Evolutionary conservation across 2,888 invertebrate species (phyloP).

Genomic region (Thymelicus sylvestris): DNA sequence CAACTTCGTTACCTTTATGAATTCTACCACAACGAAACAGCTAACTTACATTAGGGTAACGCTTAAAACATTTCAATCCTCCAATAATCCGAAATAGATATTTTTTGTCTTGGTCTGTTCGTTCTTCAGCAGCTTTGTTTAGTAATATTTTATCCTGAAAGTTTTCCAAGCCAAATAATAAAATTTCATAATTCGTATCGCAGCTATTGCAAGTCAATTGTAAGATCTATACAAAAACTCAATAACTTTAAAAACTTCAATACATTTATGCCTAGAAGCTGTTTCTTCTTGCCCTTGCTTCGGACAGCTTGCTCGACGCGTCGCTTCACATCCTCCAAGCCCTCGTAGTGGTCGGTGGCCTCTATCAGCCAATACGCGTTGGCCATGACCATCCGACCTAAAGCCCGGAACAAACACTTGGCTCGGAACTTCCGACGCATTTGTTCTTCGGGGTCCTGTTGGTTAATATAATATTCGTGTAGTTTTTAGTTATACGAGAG

Average conservation of each 20-base stretch:
- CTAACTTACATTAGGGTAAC: slow-evolving; percentile 82
- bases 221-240: neutral
- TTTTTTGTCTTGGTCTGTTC: slow-evolving; percentile 85
- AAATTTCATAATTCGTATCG: neutral
- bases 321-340: slow-evolving; percentile 79
- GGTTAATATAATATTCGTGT: neutral
- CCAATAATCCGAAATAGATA: slow-evolving; percentile 85
- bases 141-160: slow-evolving; percentile 86
- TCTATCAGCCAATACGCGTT: slow-evolving; percentile 85
- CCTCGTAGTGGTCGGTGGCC: slow-evolving; percentile 73
- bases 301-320: slow-evolving; percentile 84
- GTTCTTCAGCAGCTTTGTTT: slow-evolving; percentile 77
- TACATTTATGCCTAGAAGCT: slow-evolving; percentile 77
- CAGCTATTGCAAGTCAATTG: neutral
- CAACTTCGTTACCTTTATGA: no score
- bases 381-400: slow-evolving; percentile 82
- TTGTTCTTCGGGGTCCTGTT: slow-evolving; percentile 68
- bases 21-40: no score
- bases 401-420: slow-evolving; percentile 82
- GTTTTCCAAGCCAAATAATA: no score
- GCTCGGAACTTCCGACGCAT: slow-evolving; percentile 73
- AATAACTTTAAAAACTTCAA: neutral
- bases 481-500: no score
- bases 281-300: slow-evolving; percentile 75
- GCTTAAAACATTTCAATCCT: slow-evolving; percentile 85